Evolutionary conservation across 2,797 vertebrate genomes (phyloP).

Genomic region (Tapera naevia): DNA sequence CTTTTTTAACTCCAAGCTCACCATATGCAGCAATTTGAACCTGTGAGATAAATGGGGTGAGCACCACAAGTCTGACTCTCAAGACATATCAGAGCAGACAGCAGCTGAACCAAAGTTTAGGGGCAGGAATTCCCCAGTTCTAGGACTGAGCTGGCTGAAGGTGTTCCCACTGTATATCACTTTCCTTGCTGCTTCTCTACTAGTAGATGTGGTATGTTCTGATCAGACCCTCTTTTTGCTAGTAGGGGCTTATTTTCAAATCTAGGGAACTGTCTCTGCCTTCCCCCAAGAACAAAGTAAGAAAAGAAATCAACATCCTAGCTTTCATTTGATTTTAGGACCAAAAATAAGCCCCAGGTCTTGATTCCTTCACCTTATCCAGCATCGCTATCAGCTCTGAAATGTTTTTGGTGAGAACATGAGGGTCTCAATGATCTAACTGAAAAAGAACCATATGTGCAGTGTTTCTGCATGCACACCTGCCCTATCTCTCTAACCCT

Average conservation of each 20-base stretch:
- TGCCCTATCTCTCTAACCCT: neutral
- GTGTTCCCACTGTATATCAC: neutral
- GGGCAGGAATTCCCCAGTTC: neutral
- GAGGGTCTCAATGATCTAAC: neutral
- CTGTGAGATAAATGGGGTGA: neutral
- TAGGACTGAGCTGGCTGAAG: neutral
- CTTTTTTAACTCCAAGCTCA: neutral
- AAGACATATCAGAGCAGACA: neutral
- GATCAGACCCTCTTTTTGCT: neutral
- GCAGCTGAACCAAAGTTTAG: neutral
- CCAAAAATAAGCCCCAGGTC: neutral
- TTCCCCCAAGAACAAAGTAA: neutral
- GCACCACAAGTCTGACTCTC: neutral
- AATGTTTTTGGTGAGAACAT: neutral
- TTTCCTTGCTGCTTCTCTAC: neutral
- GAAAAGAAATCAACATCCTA: neutral
- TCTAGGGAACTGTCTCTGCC: neutral
- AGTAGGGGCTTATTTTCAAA: neutral
- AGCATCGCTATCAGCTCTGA: neutral
- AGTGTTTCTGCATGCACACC: neutral
- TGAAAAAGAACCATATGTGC: fast-evolving
- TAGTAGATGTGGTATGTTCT: neutral
- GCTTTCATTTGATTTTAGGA: neutral
- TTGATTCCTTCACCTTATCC: neutral
- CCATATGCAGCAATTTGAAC: neutral